These are phyloP conservation scores for Thalassaphorura encarpata DNA, from an alignment of 1,140 invertebrate genomes.

Conservation along the genomic window DNA sequence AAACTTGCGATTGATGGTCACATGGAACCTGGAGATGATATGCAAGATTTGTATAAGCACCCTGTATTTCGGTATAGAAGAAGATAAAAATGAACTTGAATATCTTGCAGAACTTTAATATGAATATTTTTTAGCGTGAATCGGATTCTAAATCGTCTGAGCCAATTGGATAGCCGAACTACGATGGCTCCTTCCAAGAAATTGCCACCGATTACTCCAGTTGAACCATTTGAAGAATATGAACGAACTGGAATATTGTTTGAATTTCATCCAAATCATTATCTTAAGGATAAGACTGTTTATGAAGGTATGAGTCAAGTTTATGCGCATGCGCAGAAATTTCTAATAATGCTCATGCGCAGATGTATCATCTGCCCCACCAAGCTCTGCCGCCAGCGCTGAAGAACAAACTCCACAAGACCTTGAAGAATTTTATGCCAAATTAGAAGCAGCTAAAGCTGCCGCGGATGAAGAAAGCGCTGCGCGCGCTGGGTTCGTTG, in stretches of 20 bases:
- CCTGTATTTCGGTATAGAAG: constrained; percentile 20
- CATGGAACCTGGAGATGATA: constrained; percentile 24
- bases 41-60: constrained; percentile 28
- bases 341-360: not conserved
- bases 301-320: not conserved
- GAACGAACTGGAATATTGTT: constrained; percentile 11
- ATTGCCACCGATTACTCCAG: constrained; percentile 15
- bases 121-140: constrained; percentile 16
- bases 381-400: not conserved
- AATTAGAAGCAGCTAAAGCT: not conserved
- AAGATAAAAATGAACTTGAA: not conserved
- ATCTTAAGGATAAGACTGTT: not conserved
- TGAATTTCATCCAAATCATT: constrained; percentile 5
- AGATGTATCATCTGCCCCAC: not conserved
- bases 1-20: constrained; percentile 23
- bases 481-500: not conserved
- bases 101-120: not conserved
- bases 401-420: not conserved
- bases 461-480: not conserved
- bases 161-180: constrained; percentile 14
- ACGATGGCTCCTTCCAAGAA: constrained; percentile 2
- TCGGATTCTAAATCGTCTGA: constrained; percentile 20
- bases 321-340: too few relatives aligned
- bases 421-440: not conserved
- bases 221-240: constrained; percentile 17